Evolutionary conservation across 1,140 invertebrate species (phyloP), one percentile per base, ranked within the genome.

Genomic region (Pogonognathellus flavescens): DNA sequence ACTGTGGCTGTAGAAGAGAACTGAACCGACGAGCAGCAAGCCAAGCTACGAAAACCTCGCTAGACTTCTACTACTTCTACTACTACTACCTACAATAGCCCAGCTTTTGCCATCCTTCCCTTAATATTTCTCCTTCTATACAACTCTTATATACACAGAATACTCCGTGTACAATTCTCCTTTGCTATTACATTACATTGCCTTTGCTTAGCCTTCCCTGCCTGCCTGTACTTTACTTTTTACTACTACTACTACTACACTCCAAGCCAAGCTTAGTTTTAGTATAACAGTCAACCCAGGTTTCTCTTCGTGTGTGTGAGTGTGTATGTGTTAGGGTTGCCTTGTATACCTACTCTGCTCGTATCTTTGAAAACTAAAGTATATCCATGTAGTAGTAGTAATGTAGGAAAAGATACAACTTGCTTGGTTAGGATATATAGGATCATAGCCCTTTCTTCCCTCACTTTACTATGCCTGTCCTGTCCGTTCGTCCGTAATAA

Each of bases 221-320:
- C 22, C 60, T 66, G 41, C 70, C 70, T 76, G 70, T 76, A 76
- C 70, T 76, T 76, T 76, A 76, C 70, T 76, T 76, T 76, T 76
- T 76, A 76, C 70, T 72, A 72, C 66, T 76, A 76, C 31, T 41
- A 41, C 31, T 41, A 41, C 31, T 41, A 76, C 41, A 6, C 70
- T 49, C 13, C 62, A 18, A 70, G 2, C 31, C 70, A 76, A 76
- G 41, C 70, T 76, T 76, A 49, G 70, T 76, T 76, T 50, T n/a
- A 76, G 7, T 50, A 50, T 76, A 76, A 76, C 16, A 76, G 41
- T n/a, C 41, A 49, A 20, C 13, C 70, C 70, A 76, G 25, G 66
- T 31, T 72, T 72, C 9, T 70, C 25, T 70, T 10, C 22, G 1
- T 70, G 31, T 31, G 20, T n/a, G 11, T 57, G 1, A 31, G 4